Conservation (phyloP, 2,113 vertebrate species). For the Silurus glanis region DNA sequence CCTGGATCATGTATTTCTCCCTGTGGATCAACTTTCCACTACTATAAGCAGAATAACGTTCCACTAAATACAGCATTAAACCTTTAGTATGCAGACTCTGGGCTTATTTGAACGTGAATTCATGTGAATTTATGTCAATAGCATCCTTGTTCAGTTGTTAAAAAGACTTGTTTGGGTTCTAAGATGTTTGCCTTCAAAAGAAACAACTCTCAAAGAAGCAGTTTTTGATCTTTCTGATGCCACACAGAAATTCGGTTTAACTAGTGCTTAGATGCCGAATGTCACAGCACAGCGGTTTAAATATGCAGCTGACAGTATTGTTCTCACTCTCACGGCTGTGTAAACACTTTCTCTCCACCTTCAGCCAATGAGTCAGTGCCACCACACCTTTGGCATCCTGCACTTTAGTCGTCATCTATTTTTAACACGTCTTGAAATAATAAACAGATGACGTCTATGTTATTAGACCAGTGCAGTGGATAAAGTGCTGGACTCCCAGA, state of each 20-base stretch:
- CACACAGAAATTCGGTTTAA: constrained; percentile 4
- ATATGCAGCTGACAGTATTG: not conserved
- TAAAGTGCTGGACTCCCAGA: not conserved
- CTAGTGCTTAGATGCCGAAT: not conserved
- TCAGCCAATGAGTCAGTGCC: not conserved
- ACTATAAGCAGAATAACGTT: not conserved
- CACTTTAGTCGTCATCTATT: constrained; percentile 3
- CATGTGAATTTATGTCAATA: not conserved
- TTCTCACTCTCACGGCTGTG: constrained; percentile 8
- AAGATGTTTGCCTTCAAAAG: not conserved
- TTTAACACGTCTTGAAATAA: constrained; percentile 27
- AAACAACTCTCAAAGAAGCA: not conserved
- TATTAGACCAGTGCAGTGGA: not conserved
- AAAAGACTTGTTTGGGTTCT: not conserved
- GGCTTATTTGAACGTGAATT: not conserved
- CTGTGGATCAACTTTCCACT: not conserved
- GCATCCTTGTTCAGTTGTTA: not conserved
- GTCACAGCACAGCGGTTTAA: constrained; percentile 41
- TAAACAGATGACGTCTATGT: constrained; percentile 3
- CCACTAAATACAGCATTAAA: not conserved
- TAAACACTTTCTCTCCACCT: constrained; percentile 25
- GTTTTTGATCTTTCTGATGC: not conserved
- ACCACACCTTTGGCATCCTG: constrained; percentile 16
- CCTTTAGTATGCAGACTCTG: not conserved
- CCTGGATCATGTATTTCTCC: not conserved